Conservation (phyloP, 1,140 invertebrate genomes). For the Antheraea pernyi region DNA sequence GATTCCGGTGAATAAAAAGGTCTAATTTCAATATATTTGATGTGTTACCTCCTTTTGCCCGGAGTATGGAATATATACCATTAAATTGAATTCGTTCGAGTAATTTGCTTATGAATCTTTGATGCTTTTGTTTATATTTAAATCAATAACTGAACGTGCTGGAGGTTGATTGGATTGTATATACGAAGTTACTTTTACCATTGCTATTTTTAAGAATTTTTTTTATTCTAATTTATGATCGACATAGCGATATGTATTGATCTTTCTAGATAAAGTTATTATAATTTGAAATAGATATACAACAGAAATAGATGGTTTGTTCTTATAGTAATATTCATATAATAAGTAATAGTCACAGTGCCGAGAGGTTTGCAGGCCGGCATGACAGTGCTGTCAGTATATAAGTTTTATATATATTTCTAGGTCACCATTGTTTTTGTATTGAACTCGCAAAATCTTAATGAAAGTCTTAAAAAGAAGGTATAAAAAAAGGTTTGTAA, state of each 20-base stretch:
- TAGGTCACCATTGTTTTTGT: no score
- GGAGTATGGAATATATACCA: background rate
- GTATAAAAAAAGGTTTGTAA: no score
- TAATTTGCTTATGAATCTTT: background rate
- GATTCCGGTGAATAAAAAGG: conserved; percentile 26
- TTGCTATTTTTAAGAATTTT: background rate
- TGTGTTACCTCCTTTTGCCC: background rate
- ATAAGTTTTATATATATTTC: no score
- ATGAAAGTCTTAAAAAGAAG: no score
- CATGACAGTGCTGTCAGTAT: no score
- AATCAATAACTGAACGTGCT: background rate
- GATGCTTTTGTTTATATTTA: background rate
- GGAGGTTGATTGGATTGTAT: background rate
- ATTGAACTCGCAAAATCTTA: no score
- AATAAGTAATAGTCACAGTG: no score
- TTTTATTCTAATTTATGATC: background rate
- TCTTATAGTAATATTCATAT: no score
- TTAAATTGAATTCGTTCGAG: background rate
- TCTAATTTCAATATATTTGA: conserved; percentile 21
- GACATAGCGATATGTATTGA: background rate
- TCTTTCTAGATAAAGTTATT: no score
- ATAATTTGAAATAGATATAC: no score
- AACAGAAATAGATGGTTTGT: no score
- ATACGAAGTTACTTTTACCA: background rate
- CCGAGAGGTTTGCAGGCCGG: no score